A percentile compares a stretch with the other conserved stretches of the same genome.
These are phyloP conservation scores for Nothocercus nigrocapillus DNA, from an alignment of 2,113 vertebrate genomes.

Conservation along the genomic window DNA sequence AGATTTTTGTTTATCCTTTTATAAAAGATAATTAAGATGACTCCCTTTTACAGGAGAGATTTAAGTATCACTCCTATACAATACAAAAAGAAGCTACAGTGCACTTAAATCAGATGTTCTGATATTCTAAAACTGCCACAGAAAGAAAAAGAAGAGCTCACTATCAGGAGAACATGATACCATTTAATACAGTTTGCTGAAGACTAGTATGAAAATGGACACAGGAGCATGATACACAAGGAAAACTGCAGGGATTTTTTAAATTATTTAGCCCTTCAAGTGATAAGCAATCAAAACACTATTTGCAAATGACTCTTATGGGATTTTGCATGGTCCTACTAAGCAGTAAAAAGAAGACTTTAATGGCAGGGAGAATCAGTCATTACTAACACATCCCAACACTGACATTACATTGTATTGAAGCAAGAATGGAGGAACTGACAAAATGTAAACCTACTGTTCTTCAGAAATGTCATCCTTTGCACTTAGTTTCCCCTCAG, in stretches of 20 bases:
- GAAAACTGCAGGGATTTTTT: not conserved
- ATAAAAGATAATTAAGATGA: not conserved
- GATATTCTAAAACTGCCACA: not conserved
- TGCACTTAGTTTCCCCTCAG: not conserved
- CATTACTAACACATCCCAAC: rapidly evolving
- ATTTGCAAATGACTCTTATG: not conserved
- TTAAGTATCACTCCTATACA: not conserved
- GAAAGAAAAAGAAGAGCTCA: not conserved
- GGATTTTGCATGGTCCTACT: not conserved
- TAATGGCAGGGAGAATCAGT: not conserved
- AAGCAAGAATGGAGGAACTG: not conserved
- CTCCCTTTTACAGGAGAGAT: not conserved
- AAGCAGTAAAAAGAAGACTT: not conserved
- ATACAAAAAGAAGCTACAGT: not conserved
- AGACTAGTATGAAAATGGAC: not conserved
- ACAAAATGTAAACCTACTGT: not conserved
- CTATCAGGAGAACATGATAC: no score
- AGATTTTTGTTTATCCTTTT: no score
- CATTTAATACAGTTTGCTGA: not conserved
- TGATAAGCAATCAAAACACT: not conserved
- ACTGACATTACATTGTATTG: not conserved
- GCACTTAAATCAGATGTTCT: not conserved
- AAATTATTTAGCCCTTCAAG: not conserved
- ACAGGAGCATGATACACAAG: rapidly evolving
- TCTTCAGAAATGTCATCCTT: not conserved